Percentiles rank a stretch among this genome's conserved stretches.
Conservation (phyloP, 2,888 invertebrate genomes). For the Cantharis flavilabris region DNA sequence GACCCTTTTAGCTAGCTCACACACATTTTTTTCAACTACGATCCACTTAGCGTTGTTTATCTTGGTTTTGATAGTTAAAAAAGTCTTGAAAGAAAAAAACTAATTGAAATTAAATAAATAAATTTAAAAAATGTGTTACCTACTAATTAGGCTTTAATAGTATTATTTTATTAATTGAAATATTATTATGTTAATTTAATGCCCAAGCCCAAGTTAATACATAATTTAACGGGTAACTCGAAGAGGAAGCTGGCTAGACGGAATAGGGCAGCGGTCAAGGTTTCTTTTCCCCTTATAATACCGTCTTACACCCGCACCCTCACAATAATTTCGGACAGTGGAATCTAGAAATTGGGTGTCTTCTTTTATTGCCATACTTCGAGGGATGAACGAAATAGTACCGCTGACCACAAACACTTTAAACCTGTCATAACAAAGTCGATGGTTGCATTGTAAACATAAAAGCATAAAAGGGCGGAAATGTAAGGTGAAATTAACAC, state of each 20-base stretch:
- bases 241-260: conserved; percentile 39
- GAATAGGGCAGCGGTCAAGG: conserved; percentile 41
- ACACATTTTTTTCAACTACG: conserved; percentile 10
- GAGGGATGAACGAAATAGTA: conserved; percentile 20
- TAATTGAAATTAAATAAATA: conserved; percentile 32
- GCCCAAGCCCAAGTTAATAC: background rate
- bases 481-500: conserved; percentile 30
- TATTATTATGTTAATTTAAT: background rate
- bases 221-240: background rate
- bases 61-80: conserved; percentile 31
- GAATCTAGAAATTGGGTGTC: background rate
- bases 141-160: background rate
- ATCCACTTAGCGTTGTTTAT: conserved; percentile 28
- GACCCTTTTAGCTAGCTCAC: conserved; percentile 44
- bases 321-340: conserved; percentile 9
- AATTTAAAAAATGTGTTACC: background rate
- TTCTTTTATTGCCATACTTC: conserved; percentile 8
- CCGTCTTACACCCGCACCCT: conserved; percentile 24
- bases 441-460: conserved; percentile 22
- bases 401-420: conserved; percentile 39
- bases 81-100: conserved; percentile 29
- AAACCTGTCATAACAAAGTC: conserved; percentile 38
- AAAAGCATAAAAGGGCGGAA: conserved; percentile 28
- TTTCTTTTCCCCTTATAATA: conserved; percentile 29
- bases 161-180: background rate